These are phyloP conservation scores for Telenomus remus DNA, from an alignment of 1,140 invertebrate genomes.

Conservation along the genomic window DNA sequence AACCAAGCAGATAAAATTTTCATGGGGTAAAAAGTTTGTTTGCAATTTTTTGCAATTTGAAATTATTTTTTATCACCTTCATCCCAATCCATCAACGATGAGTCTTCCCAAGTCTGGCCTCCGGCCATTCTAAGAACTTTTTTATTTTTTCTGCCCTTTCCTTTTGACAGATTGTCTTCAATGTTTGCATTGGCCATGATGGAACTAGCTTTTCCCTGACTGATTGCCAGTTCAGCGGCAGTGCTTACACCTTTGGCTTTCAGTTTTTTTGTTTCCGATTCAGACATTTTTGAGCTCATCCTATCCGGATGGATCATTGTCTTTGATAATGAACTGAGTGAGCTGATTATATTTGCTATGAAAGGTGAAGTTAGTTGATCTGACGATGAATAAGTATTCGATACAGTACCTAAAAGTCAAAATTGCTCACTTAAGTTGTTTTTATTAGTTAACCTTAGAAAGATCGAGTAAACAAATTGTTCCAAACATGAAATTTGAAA, in stretches of 20 bases:
- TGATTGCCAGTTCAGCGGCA: constrained; percentile 73
- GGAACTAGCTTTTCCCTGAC: constrained; percentile 73
- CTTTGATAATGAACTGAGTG: too few species aligned
- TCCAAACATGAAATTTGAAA: too few species aligned
- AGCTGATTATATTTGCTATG: too few species aligned
- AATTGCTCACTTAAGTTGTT: too few species aligned
- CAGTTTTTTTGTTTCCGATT: constrained; percentile 80
- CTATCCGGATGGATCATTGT: constrained; percentile 72
- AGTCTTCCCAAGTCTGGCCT: constrained; percentile 95
- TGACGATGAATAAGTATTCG: too few species aligned
- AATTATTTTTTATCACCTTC: constrained; percentile 77
- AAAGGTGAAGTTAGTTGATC: too few species aligned
- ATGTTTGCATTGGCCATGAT: constrained; percentile 78
- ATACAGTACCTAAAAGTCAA: too few species aligned
- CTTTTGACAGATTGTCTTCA: constrained; percentile 79
- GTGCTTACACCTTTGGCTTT: constrained; percentile 79
- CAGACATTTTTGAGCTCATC: constrained; percentile 78
- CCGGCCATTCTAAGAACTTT: constrained; percentile 92
- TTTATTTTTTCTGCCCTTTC: constrained; percentile 82
- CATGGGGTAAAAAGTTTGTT: constrained; percentile 3
- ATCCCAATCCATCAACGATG: constrained; percentile 92
- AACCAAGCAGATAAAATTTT: constrained; percentile 39
- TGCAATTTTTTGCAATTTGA: constrained; percentile 1
- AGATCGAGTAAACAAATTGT: too few species aligned
- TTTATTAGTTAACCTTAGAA: too few species aligned